Base-by-base conservation (phyloP, 2,888 invertebrate species). In the Eupithecia insigniata region DNA sequence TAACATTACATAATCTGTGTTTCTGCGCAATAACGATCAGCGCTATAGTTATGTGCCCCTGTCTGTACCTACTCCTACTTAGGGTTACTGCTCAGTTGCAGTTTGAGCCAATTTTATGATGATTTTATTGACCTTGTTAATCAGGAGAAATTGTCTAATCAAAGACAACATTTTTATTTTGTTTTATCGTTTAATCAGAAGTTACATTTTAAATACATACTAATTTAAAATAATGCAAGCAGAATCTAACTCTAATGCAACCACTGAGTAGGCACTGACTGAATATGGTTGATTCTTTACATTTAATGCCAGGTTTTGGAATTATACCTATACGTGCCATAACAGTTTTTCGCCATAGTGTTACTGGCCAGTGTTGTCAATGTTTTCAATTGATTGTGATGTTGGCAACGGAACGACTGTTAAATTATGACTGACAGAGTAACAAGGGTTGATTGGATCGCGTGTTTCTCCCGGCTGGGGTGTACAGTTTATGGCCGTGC, bases 371-470 rank as follows among this genome's bases (percentile, higher is more conserved):
- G 32, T 55, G 18, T 67, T 62, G n/a, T 76, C 75, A 58, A 67
- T 74, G 18, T 67, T 73, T 71, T 79, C 76, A 32, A 26, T 81
- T 39, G 70, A 71, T 58, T 81, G 76, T 16, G 83, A 82, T 1
- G 80, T 73, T 70, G 82, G 74, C 64, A 93, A 80, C 32, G 93
- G 93, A 77, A 92, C 85, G 4, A 94, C 93, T 61, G 92, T 92
- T 76, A 94, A 85, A 80, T 93, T 88, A 71, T 89, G 87, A 32
- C 85, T 85, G 34, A 92, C 83, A 67, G 90, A 82, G 77, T 87
- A 89, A 82, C 94, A 94, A 22, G 92, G 91, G 79, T 94, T 93
- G 62, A 93, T 89, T 2, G 93, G 94, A 81, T 94, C 94, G 73
- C 88, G 85, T 36, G 83, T 76, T 73, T 88, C 89, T 36, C 88